These are phyloP conservation scores for Himalopsyche kuldschensis DNA, from an alignment of 2,888 invertebrate genomes.

Conservation along the genomic window DNA sequence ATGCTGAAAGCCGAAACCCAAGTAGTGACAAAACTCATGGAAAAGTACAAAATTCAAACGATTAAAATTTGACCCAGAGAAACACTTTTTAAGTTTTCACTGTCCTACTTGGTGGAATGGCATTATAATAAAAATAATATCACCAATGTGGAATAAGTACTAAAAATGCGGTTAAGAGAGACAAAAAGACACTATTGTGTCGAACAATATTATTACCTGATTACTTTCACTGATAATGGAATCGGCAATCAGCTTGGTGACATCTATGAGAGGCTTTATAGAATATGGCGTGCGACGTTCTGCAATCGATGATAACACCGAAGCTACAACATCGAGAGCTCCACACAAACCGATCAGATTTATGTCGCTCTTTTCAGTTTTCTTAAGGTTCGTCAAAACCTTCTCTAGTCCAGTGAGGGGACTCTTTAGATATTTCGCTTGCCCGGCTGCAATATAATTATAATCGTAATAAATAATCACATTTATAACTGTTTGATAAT, in stretches of 20 bases:
- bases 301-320: not conserved
- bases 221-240: not conserved
- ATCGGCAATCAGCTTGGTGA: not conserved
- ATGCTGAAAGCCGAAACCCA: too few relatives aligned
- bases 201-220: not conserved
- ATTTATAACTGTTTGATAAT: not conserved
- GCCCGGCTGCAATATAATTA: conserved; percentile 12
- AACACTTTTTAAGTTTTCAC: too few relatives aligned
- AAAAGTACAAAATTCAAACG: too few relatives aligned
- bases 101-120: too few relatives aligned
- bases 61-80: too few relatives aligned
- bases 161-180: too few relatives aligned
- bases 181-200: too few relatives aligned
- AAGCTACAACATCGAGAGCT: not conserved
- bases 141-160: too few relatives aligned
- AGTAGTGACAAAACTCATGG: too few relatives aligned
- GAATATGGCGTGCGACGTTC: not conserved
- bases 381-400: not conserved
- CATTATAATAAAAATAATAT: too few relatives aligned
- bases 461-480: too few relatives aligned
- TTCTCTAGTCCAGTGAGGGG: conserved; percentile 5
- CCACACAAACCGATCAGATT: not conserved
- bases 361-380: not conserved
- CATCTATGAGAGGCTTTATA: not conserved
- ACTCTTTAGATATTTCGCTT: conserved; percentile 10